phyloP scores from a whole-genome alignment of 2,797 vertebrate species.

The Propithecus perrieri region DNA sequence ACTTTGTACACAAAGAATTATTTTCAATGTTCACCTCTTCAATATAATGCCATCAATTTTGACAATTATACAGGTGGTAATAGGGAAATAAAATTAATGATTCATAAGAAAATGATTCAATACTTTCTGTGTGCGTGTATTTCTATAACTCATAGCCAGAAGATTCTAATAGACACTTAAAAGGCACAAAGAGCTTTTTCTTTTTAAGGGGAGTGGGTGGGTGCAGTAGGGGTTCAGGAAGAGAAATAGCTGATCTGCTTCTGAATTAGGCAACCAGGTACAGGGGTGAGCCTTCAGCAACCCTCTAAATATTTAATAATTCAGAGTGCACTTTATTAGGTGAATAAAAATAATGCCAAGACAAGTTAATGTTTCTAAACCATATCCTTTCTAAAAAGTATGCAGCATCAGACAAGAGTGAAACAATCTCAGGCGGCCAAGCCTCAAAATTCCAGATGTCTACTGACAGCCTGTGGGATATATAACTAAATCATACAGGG shows the following conservation, averaged over 20 bases:
- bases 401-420: background rate
- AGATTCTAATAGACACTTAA: background rate
- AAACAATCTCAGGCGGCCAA: slow-evolving; percentile 22
- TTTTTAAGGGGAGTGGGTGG: background rate
- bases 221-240: background rate
- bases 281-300: background rate
- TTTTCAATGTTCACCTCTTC: slow-evolving; percentile 39
- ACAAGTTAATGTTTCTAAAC: slow-evolving; percentile 63
- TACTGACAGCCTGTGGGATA: background rate
- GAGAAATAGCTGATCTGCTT: slow-evolving; percentile 39
- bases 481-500: background rate
- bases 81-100: slow-evolving; percentile 43
- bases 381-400: slow-evolving; percentile 52
- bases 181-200: slow-evolving; percentile 50
- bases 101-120: background rate
- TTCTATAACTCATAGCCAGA: background rate
- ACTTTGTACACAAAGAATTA: slow-evolving; percentile 45
- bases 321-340: slow-evolving; percentile 48
- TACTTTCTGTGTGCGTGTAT: background rate
- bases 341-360: slow-evolving; percentile 64
- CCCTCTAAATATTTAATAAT: slow-evolving; percentile 39
- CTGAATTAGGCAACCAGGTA: slow-evolving; percentile 33
- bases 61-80: background rate
- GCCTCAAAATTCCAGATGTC: slow-evolving; percentile 34
- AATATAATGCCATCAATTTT: slow-evolving; percentile 2